A percentile compares a stretch with the other conserved stretches of the same genome.
Evolutionary conservation across 2,113 vertebrate species (phyloP).

Genomic region (Camarhynchus parvulus): DNA sequence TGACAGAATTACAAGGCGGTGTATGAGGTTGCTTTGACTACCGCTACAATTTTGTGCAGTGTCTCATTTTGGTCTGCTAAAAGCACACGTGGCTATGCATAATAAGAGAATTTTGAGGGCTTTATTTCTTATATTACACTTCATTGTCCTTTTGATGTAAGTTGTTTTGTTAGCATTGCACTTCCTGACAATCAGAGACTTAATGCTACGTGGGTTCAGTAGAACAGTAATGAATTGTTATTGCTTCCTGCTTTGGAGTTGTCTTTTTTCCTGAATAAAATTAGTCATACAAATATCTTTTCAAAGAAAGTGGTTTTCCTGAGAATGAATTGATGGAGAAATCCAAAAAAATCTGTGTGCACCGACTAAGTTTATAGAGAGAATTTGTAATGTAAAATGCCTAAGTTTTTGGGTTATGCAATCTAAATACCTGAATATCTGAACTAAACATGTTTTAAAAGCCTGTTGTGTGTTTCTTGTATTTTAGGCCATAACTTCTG

Average conservation of each 20-base stretch:
- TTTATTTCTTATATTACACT: neutral
- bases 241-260: neutral
- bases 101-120: neutral
- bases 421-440: neutral
- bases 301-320: neutral
- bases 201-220: neutral
- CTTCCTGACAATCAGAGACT: neutral
- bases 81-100: neutral
- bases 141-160: neutral
- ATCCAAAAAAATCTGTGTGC: neutral
- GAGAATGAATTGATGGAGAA: neutral
- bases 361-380: neutral
- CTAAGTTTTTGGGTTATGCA: neutral
- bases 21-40: neutral
- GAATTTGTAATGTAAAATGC: neutral
- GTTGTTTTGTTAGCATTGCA: neutral
- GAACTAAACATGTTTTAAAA: neutral
- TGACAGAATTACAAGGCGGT: neutral
- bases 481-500: slow-evolving; percentile 94
- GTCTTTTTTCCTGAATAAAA: neutral
- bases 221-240: neutral
- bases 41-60: neutral
- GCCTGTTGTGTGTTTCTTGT: neutral
- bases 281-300: neutral
- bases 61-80: neutral